phyloP scores from a whole-genome alignment of 2,888 invertebrate genomes.

The Dasypogon diadema region DNA sequence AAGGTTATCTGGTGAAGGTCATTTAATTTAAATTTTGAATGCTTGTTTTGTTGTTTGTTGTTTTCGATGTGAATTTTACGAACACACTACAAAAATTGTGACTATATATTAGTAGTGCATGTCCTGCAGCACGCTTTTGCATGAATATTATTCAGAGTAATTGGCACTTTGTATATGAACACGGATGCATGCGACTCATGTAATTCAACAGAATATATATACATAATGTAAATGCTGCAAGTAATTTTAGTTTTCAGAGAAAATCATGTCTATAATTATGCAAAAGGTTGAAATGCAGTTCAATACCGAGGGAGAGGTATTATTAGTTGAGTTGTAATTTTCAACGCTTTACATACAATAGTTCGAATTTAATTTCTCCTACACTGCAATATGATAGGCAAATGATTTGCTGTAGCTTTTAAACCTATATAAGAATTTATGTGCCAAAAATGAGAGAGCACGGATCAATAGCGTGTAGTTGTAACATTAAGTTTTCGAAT shows the following conservation, averaged over 20 bases:
- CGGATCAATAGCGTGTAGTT: too few relatives aligned
- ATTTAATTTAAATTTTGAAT: not conserved
- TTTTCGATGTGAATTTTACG: not conserved
- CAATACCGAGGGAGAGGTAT: too few relatives aligned
- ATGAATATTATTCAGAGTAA: conserved; percentile 5
- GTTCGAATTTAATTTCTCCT: too few relatives aligned
- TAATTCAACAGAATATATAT: conserved; percentile 27
- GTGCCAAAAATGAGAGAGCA: too few relatives aligned
- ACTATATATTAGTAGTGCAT: not conserved
- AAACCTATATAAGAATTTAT: too few relatives aligned
- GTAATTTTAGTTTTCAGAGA: not conserved
- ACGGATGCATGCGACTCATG: not conserved
- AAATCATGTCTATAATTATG: not conserved
- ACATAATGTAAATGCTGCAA: not conserved
- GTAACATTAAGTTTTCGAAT: too few relatives aligned
- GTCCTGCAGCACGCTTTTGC: not conserved
- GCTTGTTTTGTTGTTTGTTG: not conserved
- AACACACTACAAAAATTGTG: not conserved
- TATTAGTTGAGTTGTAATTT: too few relatives aligned
- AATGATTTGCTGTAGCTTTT: too few relatives aligned
- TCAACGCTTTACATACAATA: too few relatives aligned
- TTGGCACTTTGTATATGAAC: not conserved
- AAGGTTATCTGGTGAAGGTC: not conserved
- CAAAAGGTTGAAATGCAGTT: not conserved
- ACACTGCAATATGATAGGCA: too few relatives aligned